These are phyloP conservation scores for Galagoides demidoff DNA, from an alignment of 2,797 vertebrate species.

Conservation along the genomic window DNA sequence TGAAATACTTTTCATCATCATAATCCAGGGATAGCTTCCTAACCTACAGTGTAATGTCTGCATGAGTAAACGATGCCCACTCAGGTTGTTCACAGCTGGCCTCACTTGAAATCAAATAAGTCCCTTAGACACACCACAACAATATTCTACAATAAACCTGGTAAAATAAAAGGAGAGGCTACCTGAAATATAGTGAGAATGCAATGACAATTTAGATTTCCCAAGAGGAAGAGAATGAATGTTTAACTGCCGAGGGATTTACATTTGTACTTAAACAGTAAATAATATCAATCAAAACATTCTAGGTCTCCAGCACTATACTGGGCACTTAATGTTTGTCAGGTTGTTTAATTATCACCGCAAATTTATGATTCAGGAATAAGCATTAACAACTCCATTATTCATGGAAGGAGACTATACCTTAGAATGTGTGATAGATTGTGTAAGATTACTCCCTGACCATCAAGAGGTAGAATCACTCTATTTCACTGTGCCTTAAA, in stretches of 20 bases:
- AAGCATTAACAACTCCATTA: neutral
- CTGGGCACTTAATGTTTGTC: neutral
- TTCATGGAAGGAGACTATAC: neutral
- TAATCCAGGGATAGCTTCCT: neutral
- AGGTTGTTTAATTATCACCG: neutral
- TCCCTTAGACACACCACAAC: neutral
- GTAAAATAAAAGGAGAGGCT: neutral
- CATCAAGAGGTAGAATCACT: neutral
- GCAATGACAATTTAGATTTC: neutral
- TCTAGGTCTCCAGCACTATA: neutral
- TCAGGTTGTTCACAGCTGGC: neutral
- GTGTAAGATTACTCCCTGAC: neutral
- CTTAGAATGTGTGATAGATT: neutral
- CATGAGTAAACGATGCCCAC: neutral
- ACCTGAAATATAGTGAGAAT: neutral
- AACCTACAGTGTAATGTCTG: neutral
- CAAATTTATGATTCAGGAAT: neutral
- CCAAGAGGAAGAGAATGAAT: neutral
- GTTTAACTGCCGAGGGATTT: neutral
- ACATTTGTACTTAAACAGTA: neutral
- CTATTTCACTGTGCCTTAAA: conserved; percentile 23
- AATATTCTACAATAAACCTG: neutral
- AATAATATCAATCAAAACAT: neutral
- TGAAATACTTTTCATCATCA: neutral
- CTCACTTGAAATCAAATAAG: neutral